Percentiles rank a stretch among this genome's conserved stretches.
phyloP scores from a whole-genome alignment of 1,140 invertebrate species.

The Olivierus martensii region DNA sequence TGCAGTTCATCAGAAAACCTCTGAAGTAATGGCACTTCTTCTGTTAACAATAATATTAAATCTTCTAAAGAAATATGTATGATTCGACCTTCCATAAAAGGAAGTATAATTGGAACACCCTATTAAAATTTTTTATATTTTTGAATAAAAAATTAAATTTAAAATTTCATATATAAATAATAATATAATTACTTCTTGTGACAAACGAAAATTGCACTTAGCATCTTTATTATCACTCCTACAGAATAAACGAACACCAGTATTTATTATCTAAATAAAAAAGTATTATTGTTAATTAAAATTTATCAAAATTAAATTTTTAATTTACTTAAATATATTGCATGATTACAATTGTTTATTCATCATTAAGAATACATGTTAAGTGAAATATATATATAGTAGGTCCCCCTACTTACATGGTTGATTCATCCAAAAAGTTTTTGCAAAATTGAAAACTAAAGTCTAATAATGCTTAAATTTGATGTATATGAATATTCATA shows the following conservation, averaged over 20 bases:
- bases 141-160: background rate
- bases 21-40: slow-evolving; percentile 46
- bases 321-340: too few species aligned
- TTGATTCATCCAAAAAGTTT: too few species aligned
- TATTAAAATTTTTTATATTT: background rate
- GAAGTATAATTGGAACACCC: slow-evolving; percentile 20
- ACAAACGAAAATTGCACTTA: slow-evolving; percentile 21
- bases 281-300: slow-evolving; percentile 3
- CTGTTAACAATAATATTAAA: slow-evolving; percentile 56
- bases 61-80: slow-evolving; percentile 59
- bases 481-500: too few species aligned
- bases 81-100: slow-evolving; percentile 33
- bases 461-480: background rate
- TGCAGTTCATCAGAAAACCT: slow-evolving; percentile 40
- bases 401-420: too few species aligned
- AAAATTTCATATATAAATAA: slow-evolving; percentile 5
- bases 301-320: too few species aligned
- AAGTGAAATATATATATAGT: too few species aligned
- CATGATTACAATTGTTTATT: too few species aligned
- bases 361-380: too few species aligned
- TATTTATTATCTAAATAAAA: slow-evolving; percentile 63
- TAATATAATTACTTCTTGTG: slow-evolving; percentile 18
- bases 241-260: slow-evolving; percentile 80
- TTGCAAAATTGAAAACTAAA: too few species aligned
- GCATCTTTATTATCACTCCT: slow-evolving; percentile 76